Base-by-base conservation (phyloP, 2,888 invertebrate species). In the Melangyna quadrimaculata region DNA sequence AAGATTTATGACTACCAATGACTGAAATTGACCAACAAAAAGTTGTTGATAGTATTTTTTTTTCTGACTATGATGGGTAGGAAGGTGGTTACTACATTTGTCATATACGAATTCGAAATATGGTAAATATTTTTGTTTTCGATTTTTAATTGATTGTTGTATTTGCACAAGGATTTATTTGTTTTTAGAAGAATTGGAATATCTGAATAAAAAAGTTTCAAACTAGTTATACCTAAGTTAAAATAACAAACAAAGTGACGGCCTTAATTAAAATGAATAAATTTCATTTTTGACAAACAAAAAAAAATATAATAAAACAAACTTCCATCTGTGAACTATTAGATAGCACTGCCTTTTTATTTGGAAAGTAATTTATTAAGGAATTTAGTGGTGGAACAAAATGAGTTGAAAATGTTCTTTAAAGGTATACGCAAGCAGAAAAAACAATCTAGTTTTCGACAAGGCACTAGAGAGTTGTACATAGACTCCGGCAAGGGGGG, bases 1-100 rank as follows among this genome's bases (percentile, higher is more conserved):
- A 80, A 80, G 84, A 86, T 86, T 86, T 86, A 86, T 86, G 77
- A 72, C 69, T 48, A 86, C 24, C 67, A 82, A 72, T 61, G 82
- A 59, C 67, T 69, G 61, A 61, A 77, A 70, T 75, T 80, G 84
- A 81, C 75, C 67, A 61, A 53, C 71, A 80, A 75, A 57, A 59
- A 65, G n/a, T 51, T 51, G 77, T 73, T 86, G 72, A 77, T 73
- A 81, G 19, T n/a, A n/a, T 65, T 63, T 63, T 77, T 84, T 71
- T 65, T 43, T 7, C 9, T 35, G 12, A n/a, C 7, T 19, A 12
- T 35, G 19, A 19, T 17, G 2, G 17, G 3, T 10, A 32, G 2
- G 6, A 7, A n/a, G 3, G 70, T 74, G 9, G 1, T 6, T 8
- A 32, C 17, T 32, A 65, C 19, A 81, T 84, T 86, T 73, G 67